These are phyloP conservation scores for Drosophila suzukii DNA, from an alignment of 1,140 invertebrate species.

Conservation along the genomic window DNA sequence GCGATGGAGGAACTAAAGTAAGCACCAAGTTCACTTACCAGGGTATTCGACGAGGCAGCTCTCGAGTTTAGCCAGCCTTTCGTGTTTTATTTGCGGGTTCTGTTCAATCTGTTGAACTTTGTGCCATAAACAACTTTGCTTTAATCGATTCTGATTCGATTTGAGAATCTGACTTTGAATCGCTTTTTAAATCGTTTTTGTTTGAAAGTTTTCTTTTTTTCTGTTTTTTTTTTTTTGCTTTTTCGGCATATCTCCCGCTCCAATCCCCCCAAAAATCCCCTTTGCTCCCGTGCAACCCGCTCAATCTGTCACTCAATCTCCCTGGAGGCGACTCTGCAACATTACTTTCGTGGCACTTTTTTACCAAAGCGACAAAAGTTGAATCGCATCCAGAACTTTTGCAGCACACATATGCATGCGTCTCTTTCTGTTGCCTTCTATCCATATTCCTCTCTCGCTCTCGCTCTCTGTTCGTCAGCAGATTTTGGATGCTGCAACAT, in stretches of 20 bases:
- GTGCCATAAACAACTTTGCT: constrained; percentile 53
- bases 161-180: constrained; percentile 70
- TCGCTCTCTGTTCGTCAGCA: constrained; percentile 38
- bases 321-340: constrained; percentile 59
- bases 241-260: constrained; percentile 17
- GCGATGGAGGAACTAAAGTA: neutral
- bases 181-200: constrained; percentile 80
- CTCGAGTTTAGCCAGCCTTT: neutral
- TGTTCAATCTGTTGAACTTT: constrained; percentile 42
- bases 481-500: constrained; percentile 27
- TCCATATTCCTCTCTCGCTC: constrained; percentile 1
- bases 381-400: constrained; percentile 53
- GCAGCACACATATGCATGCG: constrained; percentile 20
- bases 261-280: neutral
- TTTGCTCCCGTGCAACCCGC: constrained; percentile 33
- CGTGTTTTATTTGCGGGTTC: neutral
- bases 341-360: constrained; percentile 66
- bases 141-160: constrained; percentile 63
- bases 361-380: constrained; percentile 50
- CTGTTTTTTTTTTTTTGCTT: neutral
- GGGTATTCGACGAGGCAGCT: neutral
- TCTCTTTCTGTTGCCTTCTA: constrained; percentile 2
- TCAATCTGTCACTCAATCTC: constrained; percentile 74
- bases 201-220: constrained; percentile 48
- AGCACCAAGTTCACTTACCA: neutral